Percentiles rank a stretch among this genome's conserved stretches.
phyloP scores from a whole-genome alignment of 2,797 vertebrate species.

The Apodemus agrarius region DNA sequence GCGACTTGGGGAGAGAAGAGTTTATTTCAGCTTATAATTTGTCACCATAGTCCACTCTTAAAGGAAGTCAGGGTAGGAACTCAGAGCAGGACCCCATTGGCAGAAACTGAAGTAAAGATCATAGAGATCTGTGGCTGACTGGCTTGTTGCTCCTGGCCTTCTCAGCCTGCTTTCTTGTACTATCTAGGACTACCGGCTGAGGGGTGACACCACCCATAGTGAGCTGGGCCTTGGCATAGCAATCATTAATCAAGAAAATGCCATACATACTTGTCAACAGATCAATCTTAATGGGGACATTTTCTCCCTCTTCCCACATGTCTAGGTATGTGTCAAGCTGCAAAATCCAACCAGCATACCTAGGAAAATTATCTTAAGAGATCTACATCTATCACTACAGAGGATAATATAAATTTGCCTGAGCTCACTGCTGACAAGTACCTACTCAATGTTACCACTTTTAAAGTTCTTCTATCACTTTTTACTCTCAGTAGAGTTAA shows the following conservation, averaged over 20 bases:
- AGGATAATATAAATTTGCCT: background rate
- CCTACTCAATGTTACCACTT: background rate
- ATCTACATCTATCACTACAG: background rate
- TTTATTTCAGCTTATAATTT: background rate
- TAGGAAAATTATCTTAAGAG: background rate
- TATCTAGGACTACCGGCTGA: background rate
- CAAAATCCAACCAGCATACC: background rate
- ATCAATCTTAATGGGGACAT: background rate
- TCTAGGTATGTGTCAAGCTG: background rate
- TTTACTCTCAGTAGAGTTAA: slow-evolving; percentile 29
- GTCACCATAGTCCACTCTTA: background rate
- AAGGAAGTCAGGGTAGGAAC: background rate
- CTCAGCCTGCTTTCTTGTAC: background rate
- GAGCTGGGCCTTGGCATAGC: background rate
- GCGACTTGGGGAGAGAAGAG: background rate
- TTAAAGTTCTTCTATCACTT: background rate
- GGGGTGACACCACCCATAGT: too few species aligned
- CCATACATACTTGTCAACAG: background rate
- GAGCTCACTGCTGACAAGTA: background rate
- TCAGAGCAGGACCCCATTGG: background rate
- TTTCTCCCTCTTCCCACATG: background rate
- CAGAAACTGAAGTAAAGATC: background rate
- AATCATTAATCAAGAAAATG: background rate
- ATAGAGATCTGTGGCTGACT: background rate
- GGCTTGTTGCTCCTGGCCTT: background rate